Evolutionary conservation across 2,888 invertebrate genomes (phyloP), one percentile per base, ranked within the genome.

Genomic region (Teleiodes luculella): DNA sequence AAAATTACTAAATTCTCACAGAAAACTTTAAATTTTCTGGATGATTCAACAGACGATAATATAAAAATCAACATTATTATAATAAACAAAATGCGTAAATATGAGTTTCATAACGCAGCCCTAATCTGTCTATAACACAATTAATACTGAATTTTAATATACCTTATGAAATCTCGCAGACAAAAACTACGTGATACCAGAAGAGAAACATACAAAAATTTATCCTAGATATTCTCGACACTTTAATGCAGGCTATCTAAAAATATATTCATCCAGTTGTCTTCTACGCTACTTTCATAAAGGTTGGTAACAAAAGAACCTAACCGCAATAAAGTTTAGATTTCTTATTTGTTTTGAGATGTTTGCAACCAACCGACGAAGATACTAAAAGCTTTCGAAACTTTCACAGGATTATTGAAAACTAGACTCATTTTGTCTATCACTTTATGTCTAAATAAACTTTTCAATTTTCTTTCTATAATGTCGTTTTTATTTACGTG

Each of bases 231-330:
- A n/a, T n/a, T n/a, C n/a, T n/a, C n/a, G 13, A 37, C 3, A 8
- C 33, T 35, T 35, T 35, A 13, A 7, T 1, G 8, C 7, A 1
- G 5, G 7, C 8, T 39, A 16, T 13, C 20, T 20, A n/a, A n/a
- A 2, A 28, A 28, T 28, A n/a, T 24, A 3, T n/a, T 24, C 20
- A 4, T 28, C 43, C 43, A 28, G 6, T 28, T 13, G 14, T 50
- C 39, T 24, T 6, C 31, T 63, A 62, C n/a, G 28, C 20, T 28
- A 28, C 28, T 43, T 43, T 43, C 65, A 72, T 77, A 78, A 76
- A 72, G 69, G 70, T 65, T 68, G 63, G 61, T 66, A 67, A 72
- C 69, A 74, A 70, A 73, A 45, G 69, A 67, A 75, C 73, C 68
- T 70, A 70, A 57, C 64, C 68, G 62, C 62, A 69, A 63, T 74